These are phyloP conservation scores for Ypsolopha scabrella DNA, from an alignment of 2,888 invertebrate species.

Conservation along the genomic window DNA sequence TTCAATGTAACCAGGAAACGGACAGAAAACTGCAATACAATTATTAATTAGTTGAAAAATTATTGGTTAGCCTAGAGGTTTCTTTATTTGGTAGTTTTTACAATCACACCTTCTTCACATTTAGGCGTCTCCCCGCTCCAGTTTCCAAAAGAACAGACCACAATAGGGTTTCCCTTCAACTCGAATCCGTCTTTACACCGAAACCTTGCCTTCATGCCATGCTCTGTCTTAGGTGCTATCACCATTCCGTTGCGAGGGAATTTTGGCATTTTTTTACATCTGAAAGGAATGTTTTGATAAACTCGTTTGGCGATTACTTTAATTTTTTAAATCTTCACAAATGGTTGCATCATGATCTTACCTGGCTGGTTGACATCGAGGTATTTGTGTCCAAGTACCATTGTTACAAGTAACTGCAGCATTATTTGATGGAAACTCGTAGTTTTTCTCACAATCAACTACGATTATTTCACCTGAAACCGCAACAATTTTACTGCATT, in stretches of 20 bases:
- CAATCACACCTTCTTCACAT: constrained; percentile 78
- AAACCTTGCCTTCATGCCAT: constrained; percentile 94
- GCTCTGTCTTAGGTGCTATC: constrained; percentile 96
- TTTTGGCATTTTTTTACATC: constrained; percentile 86
- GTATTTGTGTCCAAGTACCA: constrained; percentile 96
- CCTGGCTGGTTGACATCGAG: constrained; percentile 86
- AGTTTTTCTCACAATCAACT: constrained; percentile 87
- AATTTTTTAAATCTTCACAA: background rate
- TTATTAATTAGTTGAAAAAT: background rate
- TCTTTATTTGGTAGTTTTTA: background rate
- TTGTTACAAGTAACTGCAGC: constrained; percentile 89
- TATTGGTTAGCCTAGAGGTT: background rate
- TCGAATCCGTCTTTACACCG: constrained; percentile 94
- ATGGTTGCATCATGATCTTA: constrained; percentile 27
- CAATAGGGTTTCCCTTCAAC: constrained; percentile 81
- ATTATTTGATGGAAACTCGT: constrained; percentile 83
- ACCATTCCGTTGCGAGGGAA: constrained; percentile 95
- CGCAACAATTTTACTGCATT: too few relatives aligned
- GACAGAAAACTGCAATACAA: constrained; percentile 81
- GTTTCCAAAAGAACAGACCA: constrained; percentile 93
- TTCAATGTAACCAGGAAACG: constrained; percentile 89
- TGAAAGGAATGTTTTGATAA: constrained; percentile 28
- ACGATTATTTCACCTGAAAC: constrained; percentile 54
- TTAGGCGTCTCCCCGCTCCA: constrained; percentile 93
- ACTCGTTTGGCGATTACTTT: background rate